A percentile compares a stretch with the other conserved stretches of the same genome.
Conservation (phyloP, 2,797 vertebrate species). For the Danio albolineatus region DNA sequence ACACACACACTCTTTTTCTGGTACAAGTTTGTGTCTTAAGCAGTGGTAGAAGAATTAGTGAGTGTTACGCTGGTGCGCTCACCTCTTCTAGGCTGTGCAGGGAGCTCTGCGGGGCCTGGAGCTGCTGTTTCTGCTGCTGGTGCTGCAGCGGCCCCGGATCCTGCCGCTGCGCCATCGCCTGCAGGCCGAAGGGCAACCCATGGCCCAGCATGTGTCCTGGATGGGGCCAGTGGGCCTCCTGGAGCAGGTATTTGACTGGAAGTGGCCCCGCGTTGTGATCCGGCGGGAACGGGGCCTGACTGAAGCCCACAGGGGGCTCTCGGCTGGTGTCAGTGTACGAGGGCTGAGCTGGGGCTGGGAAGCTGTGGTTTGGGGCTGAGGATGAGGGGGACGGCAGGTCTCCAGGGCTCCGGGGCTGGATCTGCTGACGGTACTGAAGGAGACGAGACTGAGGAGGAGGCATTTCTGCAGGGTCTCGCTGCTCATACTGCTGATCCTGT, state of each 20-base stretch:
- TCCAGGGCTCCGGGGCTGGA: conserved; percentile 86
- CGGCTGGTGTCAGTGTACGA: conserved; percentile 73
- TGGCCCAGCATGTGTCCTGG: conserved; percentile 87
- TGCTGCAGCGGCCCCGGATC: conserved; percentile 91
- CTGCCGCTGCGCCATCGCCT: conserved; percentile 87
- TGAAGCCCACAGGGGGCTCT: conserved; percentile 64
- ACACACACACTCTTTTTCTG: too few relatives aligned
- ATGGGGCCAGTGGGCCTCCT: conserved; percentile 94
- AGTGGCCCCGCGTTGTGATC: conserved; percentile 86
- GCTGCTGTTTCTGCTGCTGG: conserved; percentile 80
- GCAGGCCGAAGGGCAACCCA: conserved; percentile 85
- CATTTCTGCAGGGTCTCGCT: conserved; percentile 89
- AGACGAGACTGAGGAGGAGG: conserved; percentile 98
- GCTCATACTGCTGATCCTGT: conserved; percentile 85
- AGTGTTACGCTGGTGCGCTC: conserved; percentile 42
- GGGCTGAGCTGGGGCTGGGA: conserved; percentile 78
- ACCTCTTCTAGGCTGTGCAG: conserved; percentile 98
- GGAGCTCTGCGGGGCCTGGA: conserved; percentile 76
- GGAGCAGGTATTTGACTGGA: conserved; percentile 92
- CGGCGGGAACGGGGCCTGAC: conserved; percentile 79
- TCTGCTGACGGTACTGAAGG: conserved; percentile 92
- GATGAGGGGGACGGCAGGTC: conserved; percentile 89
- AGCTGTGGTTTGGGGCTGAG: conserved; percentile 84
- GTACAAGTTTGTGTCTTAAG: too few relatives aligned
- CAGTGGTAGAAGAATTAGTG: too few relatives aligned